Percentiles rank a stretch among this genome's conserved stretches.
These are phyloP conservation scores for Taenaris catops DNA, from an alignment of 2,888 invertebrate genomes.

Conservation along the genomic window DNA sequence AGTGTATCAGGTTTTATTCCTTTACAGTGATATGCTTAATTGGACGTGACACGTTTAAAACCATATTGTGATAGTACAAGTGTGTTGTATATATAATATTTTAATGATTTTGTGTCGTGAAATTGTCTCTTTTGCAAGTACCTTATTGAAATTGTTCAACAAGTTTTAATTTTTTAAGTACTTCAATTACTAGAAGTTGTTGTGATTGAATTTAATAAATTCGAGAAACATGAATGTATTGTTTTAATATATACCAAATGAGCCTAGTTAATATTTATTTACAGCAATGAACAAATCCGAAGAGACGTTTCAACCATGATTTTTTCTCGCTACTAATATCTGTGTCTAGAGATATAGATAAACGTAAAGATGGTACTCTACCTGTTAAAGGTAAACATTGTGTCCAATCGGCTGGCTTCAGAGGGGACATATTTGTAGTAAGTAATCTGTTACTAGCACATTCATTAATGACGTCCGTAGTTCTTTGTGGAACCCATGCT, in stretches of 20 bases:
- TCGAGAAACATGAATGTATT: slow-evolving; percentile 50
- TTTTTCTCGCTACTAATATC: slow-evolving; percentile 29
- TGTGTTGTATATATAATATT: slow-evolving; percentile 47
- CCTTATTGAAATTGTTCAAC: slow-evolving; percentile 38
- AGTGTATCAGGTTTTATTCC: slow-evolving; percentile 8
- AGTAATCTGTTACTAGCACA: slow-evolving; percentile 30
- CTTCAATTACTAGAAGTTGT: slow-evolving; percentile 71
- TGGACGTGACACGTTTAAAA: slow-evolving; percentile 8
- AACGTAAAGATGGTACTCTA: slow-evolving; percentile 38
- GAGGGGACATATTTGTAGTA: slow-evolving; percentile 36
- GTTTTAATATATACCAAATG: too few species aligned
- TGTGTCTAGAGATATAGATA: slow-evolving; percentile 44
- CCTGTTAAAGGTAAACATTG: slow-evolving; percentile 37
- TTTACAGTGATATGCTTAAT: slow-evolving; percentile 9
- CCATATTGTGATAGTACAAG: slow-evolving; percentile 47
- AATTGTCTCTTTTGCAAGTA: slow-evolving; percentile 52
- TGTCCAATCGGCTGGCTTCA: slow-evolving; percentile 43
- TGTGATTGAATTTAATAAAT: slow-evolving; percentile 79
- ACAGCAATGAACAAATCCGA: slow-evolving; percentile 48
- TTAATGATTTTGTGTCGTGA: slow-evolving; percentile 47
- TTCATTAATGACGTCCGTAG: neutral
- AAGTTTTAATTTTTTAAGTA: slow-evolving; percentile 61
- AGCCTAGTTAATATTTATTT: slow-evolving; percentile 50
- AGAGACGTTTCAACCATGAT: slow-evolving; percentile 43
- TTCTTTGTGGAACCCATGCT: slow-evolving; percentile 5